Evolutionary conservation across 2,797 vertebrate genomes (phyloP).

Genomic region (Lycodopsis pacificus): DNA sequence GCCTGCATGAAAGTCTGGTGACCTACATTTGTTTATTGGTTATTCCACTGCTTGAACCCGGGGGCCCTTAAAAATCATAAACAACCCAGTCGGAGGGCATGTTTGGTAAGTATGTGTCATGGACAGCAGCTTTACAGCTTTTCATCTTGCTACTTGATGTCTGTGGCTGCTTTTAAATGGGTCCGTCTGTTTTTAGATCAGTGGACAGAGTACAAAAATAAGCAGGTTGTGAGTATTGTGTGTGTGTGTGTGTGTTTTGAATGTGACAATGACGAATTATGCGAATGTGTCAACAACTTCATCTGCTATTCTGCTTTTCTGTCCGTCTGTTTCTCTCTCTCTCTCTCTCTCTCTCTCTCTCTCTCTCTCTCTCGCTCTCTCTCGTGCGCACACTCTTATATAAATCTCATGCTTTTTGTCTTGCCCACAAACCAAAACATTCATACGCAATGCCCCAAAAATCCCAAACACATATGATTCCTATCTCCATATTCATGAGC

Average conservation of each 20-base stretch:
- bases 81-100: slow-evolving; percentile 60
- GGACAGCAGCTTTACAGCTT: slow-evolving; percentile 53
- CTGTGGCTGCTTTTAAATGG: slow-evolving; percentile 46
- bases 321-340: slow-evolving; percentile 4
- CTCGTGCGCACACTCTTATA: slow-evolving; percentile 15
- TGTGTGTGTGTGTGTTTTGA: slow-evolving; percentile 35
- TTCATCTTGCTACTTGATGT: slow-evolving; percentile 52
- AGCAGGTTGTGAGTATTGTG: slow-evolving; percentile 5
- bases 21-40: slow-evolving; percentile 80
- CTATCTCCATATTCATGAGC: slow-evolving; percentile 50
- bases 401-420: slow-evolving; percentile 28
- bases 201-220: slow-evolving; percentile 28
- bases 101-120: slow-evolving; percentile 43
- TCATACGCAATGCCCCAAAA: slow-evolving; percentile 59
- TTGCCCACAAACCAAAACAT: slow-evolving; percentile 61
- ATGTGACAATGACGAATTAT: slow-evolving; percentile 40
- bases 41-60: slow-evolving; percentile 57
- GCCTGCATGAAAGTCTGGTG: slow-evolving; percentile 67
- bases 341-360: neutral
- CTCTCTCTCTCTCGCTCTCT: slow-evolving; percentile 1
- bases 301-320: slow-evolving; percentile 38
- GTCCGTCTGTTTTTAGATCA: slow-evolving; percentile 76
- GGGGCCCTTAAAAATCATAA: slow-evolving; percentile 56
- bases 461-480: slow-evolving; percentile 66
- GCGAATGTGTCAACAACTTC: slow-evolving; percentile 45